Conservation (phyloP, 2,113 vertebrate genomes). For the Lamprotornis superbus region DNA sequence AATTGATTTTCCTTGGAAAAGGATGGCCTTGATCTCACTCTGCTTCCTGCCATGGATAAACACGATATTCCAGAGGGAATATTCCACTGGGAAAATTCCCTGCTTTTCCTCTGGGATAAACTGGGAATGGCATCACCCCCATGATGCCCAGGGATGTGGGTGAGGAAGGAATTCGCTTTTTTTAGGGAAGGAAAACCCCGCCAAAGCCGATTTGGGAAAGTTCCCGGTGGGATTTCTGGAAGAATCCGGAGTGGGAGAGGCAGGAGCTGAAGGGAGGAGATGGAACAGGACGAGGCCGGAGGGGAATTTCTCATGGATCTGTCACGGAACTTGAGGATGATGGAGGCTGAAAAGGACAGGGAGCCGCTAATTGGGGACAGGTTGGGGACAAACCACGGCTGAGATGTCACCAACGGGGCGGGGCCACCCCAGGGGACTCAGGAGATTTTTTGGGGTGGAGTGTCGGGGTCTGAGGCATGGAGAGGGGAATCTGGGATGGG, state of each 20-base stretch:
- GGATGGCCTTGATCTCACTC: accelerated
- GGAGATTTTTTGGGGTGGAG: neutral
- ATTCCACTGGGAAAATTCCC: neutral
- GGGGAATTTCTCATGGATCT: neutral
- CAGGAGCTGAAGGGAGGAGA: accelerated
- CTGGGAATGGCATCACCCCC: neutral
- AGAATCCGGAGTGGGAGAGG: accelerated
- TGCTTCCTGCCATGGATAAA: accelerated
- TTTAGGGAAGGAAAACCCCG: neutral
- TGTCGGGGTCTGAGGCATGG: neutral
- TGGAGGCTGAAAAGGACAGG: constrained; percentile 42
- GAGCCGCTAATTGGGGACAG: neutral
- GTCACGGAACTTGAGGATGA: neutral
- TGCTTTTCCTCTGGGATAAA: neutral
- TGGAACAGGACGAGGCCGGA: neutral
- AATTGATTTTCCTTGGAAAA: neutral
- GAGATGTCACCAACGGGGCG: neutral
- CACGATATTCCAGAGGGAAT: neutral
- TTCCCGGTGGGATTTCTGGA: neutral
- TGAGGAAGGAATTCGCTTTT: too few species aligned
- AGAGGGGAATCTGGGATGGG: neutral
- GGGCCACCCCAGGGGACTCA: accelerated
- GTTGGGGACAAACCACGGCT: neutral
- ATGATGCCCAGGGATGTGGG: neutral
- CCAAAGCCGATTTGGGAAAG: neutral